phyloP scores from a whole-genome alignment of 2,797 vertebrate species.

The Poecilia gillii region DNA sequence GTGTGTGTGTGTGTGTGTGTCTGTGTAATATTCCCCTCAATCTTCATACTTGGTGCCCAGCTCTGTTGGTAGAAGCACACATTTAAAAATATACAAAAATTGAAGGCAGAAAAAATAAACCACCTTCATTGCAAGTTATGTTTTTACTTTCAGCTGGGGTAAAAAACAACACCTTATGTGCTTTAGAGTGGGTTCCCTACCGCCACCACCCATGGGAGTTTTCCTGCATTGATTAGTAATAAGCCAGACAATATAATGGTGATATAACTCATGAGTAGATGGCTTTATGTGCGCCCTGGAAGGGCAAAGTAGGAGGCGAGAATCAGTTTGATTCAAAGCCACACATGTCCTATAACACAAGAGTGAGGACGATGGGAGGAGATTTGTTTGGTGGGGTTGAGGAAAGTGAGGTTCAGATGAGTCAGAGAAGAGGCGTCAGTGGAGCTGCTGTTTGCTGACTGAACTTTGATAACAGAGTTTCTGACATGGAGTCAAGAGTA shows the following conservation, averaged over 20 bases:
- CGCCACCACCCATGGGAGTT: constrained; percentile 53
- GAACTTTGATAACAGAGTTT: constrained; percentile 34
- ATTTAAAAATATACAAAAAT: constrained; percentile 9
- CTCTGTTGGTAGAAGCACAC: constrained; percentile 45
- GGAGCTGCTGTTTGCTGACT: constrained; percentile 49
- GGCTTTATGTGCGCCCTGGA: constrained; percentile 65
- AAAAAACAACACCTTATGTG: background rate
- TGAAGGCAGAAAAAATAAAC: constrained; percentile 26
- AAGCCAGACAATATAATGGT: constrained; percentile 74
- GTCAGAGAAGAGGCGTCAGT: constrained; percentile 32
- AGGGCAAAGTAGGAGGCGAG: constrained; percentile 45
- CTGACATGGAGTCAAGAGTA: background rate
- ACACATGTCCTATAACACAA: constrained; percentile 37
- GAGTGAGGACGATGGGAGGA: constrained; percentile 36
- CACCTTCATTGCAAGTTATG: constrained; percentile 33
- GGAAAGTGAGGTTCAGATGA: constrained; percentile 37
- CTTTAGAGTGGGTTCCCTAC: constrained; percentile 28
- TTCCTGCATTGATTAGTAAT: constrained; percentile 79
- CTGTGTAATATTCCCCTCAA: constrained; percentile 42
- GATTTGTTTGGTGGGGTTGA: constrained; percentile 10
- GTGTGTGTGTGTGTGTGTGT: constrained; percentile 18
- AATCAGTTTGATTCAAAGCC: constrained; percentile 47
- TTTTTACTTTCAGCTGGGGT: constrained; percentile 33
- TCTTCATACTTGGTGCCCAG: constrained; percentile 28
- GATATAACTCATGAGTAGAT: constrained; percentile 72